These are phyloP conservation scores for Zygaena filipendulae DNA, from an alignment of 2,888 invertebrate species.

Conservation along the genomic window DNA sequence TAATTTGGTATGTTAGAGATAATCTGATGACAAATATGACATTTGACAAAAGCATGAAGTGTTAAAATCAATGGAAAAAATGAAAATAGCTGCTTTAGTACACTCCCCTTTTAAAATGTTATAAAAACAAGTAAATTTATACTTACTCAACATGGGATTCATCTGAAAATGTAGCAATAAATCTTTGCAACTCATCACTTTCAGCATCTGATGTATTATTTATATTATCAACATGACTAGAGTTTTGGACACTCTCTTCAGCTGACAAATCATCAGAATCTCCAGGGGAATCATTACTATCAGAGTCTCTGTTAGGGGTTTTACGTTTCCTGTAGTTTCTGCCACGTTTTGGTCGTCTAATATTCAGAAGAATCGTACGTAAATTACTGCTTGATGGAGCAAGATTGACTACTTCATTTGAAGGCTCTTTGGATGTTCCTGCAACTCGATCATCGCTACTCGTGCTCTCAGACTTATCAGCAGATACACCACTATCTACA, in stretches of 20 bases:
- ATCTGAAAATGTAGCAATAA: constrained; percentile 28
- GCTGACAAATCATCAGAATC: constrained; percentile 52
- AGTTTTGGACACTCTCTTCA: constrained; percentile 26
- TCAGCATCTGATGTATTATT: constrained; percentile 34
- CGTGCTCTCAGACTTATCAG: constrained; percentile 58
- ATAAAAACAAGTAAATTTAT: no score
- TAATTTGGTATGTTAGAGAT: no score
- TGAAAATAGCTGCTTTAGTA: no score
- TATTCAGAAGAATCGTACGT: constrained; percentile 39
- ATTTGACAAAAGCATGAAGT: no score
- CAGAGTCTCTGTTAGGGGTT: constrained; percentile 45
- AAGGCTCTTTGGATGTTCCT: constrained; percentile 29
- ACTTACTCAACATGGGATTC: constrained; percentile 36
- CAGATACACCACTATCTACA: constrained; percentile 54
- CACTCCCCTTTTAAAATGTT: no score
- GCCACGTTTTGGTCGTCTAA: constrained; percentile 34
- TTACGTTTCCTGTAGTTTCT: constrained; percentile 52
- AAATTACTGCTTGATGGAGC: constrained; percentile 49
- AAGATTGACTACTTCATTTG: constrained; percentile 41
- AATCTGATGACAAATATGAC: no score
- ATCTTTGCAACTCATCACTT: constrained; percentile 27
- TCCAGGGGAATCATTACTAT: constrained; percentile 41
- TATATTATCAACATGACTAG: constrained; percentile 25
- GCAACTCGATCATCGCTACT: constrained; percentile 43
- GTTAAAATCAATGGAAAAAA: no score